phyloP scores from a whole-genome alignment of 1,140 invertebrate genomes.

The Leptonema lineaticorne region DNA sequence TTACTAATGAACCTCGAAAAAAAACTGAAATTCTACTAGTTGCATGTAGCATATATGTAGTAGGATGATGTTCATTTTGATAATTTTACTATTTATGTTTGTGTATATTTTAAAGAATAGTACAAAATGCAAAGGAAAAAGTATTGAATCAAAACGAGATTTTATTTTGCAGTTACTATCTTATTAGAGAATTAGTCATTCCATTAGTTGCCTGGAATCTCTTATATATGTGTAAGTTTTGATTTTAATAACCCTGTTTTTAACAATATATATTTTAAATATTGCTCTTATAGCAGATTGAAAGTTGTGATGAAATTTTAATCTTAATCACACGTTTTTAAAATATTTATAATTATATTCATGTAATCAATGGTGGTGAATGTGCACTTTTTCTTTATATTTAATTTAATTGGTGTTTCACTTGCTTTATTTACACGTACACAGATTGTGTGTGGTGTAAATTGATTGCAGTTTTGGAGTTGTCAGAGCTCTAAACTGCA shows the following conservation, averaged over 20 bases:
- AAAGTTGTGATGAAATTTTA: background rate
- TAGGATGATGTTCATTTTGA: background rate
- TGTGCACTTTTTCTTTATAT: conserved; percentile 34
- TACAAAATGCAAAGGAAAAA: conserved; percentile 5
- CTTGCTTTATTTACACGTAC: conserved; percentile 20
- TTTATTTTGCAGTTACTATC: background rate
- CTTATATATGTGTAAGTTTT: conserved; percentile 38
- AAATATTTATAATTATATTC: conserved; percentile 31
- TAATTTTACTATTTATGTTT: conserved; percentile 9
- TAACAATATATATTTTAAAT: background rate
- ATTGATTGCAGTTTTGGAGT: background rate
- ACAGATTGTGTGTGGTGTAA: conserved; percentile 7
- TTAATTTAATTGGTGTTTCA: conserved; percentile 38
- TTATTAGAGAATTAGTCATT: conserved; percentile 33
- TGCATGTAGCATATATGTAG: background rate
- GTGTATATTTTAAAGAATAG: conserved; percentile 18
- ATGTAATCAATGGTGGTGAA: conserved; percentile 39
- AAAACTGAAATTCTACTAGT: background rate
- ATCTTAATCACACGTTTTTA: conserved; percentile 32
- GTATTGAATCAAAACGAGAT: background rate
- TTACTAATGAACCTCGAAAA: background rate
- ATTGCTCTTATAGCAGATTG: background rate
- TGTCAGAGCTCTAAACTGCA: conserved; percentile 3
- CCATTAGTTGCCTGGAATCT: conserved; percentile 40
- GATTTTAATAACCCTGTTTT: conserved; percentile 12